Conservation (phyloP, 2,797 vertebrate genomes). For the Morus bassanus region DNA sequence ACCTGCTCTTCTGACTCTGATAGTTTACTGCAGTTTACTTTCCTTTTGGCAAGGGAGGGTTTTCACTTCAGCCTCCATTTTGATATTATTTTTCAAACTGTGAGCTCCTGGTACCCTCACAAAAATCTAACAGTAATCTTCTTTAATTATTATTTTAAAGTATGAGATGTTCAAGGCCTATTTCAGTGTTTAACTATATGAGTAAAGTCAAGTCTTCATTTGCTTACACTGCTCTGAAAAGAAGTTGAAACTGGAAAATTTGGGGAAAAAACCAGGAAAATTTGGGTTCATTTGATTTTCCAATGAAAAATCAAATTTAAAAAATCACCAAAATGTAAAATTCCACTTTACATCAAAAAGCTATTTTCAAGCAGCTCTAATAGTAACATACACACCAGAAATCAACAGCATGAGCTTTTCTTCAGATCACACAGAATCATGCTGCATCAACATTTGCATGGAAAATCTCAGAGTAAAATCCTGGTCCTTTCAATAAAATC, state of each 20-base stretch:
- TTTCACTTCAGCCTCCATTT: background rate
- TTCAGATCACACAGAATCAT: background rate
- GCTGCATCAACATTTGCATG: background rate
- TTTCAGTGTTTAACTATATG: background rate
- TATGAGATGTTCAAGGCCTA: background rate
- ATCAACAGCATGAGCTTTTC: background rate
- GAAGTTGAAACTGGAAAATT: background rate
- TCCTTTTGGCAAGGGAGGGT: background rate
- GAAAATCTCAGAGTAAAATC: background rate
- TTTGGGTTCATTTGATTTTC: background rate
- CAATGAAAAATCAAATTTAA: background rate
- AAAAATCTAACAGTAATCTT: background rate
- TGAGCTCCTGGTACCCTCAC: background rate
- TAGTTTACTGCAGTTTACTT: background rate
- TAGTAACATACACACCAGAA: background rate
- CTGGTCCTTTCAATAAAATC: background rate
- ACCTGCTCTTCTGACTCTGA: background rate
- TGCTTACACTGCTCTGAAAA: background rate
- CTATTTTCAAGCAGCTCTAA: background rate
- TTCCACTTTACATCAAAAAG: background rate
- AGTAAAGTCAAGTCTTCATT: background rate
- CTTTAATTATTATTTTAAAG: background rate
- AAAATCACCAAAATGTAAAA: background rate
- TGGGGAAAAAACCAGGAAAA: background rate
- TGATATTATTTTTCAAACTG: background rate